These are phyloP conservation scores for Liolophura sinensis DNA, from an alignment of 1,140 invertebrate genomes.

Conservation along the genomic window DNA sequence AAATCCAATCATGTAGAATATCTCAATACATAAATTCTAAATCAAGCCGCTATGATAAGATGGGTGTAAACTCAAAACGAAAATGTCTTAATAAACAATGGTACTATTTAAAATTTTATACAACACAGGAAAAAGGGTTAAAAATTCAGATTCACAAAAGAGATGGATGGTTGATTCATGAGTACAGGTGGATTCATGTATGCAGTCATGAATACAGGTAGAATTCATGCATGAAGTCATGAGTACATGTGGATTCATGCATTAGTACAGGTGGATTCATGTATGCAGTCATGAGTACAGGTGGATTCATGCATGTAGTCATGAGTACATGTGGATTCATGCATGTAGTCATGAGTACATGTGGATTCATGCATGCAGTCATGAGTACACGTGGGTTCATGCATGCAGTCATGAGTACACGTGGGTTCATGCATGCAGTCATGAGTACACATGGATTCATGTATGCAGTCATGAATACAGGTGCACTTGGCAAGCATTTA, in stretches of 20 bases:
- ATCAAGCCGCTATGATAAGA: too few species aligned
- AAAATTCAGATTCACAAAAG: too few species aligned
- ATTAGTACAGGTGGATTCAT: conserved; percentile 5
- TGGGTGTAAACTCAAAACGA: too few species aligned
- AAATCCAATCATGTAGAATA: too few species aligned
- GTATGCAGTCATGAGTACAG: background rate
- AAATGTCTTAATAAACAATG: too few species aligned
- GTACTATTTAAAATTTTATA: too few species aligned
- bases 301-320: background rate
- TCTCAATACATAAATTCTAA: too few species aligned
- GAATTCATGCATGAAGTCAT: background rate
- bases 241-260: conserved; percentile 1
- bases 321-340: conserved; percentile 3
- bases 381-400: conserved; percentile 1
- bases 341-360: conserved; percentile 4
- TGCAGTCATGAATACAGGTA: too few species aligned
- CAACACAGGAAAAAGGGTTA: too few species aligned
- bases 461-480: background rate
- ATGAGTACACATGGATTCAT: conserved; percentile 3
- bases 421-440: conserved; percentile 2
- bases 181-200: too few species aligned
- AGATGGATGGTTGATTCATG: too few species aligned
- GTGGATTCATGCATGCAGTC: conserved; percentile 1
- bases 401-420: conserved; percentile 1
- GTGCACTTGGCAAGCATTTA: background rate